These are phyloP conservation scores for Lates japonicus DNA, from an alignment of 2,797 vertebrate genomes.

Conservation along the genomic window DNA sequence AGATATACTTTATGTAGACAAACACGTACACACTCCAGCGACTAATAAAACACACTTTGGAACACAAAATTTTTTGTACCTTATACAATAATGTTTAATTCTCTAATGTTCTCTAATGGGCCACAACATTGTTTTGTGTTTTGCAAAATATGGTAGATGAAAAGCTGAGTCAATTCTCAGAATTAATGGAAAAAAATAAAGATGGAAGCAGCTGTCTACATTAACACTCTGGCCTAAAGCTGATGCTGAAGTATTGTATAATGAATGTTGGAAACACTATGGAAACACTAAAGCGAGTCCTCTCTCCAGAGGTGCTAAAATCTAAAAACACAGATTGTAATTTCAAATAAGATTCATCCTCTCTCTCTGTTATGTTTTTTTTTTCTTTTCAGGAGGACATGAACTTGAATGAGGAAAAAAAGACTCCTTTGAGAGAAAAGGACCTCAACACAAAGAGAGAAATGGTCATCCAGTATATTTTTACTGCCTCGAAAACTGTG, in stretches of 20 bases:
- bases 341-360: not conserved
- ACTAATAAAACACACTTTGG: too few species aligned
- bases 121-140: not conserved
- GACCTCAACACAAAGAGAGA: constrained; percentile 95
- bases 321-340: constrained; percentile 3
- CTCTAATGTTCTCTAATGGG: not conserved
- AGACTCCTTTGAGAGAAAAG: constrained; percentile 95
- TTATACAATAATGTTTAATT: not conserved
- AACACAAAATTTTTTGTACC: too few species aligned
- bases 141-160: not conserved
- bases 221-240: not conserved
- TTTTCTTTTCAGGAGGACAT: constrained; percentile 93
- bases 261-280: not conserved
- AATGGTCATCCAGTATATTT: constrained; percentile 98
- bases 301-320: not conserved
- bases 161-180: not conserved
- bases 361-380: not conserved
- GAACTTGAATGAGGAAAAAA: constrained; percentile 99
- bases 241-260: not conserved
- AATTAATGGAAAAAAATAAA: not conserved
- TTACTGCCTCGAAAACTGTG: constrained; percentile 94
- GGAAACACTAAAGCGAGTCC: not conserved
- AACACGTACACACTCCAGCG: not conserved
- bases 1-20: not conserved
- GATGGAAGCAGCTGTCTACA: not conserved